phyloP scores from a whole-genome alignment of 2,888 invertebrate genomes.

The Drosophila mercatorum region DNA sequence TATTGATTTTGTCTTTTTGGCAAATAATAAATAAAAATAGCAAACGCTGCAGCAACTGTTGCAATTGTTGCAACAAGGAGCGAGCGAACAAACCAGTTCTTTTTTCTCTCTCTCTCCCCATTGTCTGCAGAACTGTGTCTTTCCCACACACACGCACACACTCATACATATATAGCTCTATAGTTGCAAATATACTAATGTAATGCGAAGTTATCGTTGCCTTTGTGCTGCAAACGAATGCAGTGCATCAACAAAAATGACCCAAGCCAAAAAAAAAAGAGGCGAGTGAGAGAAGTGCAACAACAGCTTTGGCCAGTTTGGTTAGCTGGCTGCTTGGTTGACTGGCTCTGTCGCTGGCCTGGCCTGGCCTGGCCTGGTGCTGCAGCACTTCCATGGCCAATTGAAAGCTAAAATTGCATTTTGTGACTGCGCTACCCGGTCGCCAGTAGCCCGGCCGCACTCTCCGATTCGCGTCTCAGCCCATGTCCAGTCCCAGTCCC shows the following conservation, averaged over 20 bases:
- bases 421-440: conserved; percentile 52
- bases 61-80: conserved; percentile 71
- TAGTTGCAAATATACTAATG: conserved; percentile 66
- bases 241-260: conserved; percentile 75
- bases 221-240: conserved; percentile 76
- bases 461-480: conserved; percentile 15
- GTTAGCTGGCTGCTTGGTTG: conserved; percentile 26
- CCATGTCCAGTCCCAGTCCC: not conserved
- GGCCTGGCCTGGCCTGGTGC: conserved; percentile 8
- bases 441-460: conserved; percentile 4
- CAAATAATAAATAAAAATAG: conserved; percentile 74
- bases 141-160: conserved; percentile 65
- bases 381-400: conserved; percentile 63
- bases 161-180: conserved; percentile 5
- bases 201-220: conserved; percentile 77
- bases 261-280: conserved; percentile 41
- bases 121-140: conserved; percentile 64
- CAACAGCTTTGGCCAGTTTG: conserved; percentile 29
- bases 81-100: conserved; percentile 66
- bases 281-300: conserved; percentile 16
- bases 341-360: conserved; percentile 19
- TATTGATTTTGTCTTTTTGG: conserved; percentile 71
- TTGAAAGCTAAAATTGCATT: conserved; percentile 81
- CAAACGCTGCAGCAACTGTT: conserved; percentile 60
- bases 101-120: conserved; percentile 9